Evolutionary conservation across 2,797 vertebrate species (phyloP).

Genomic region (Borostomias antarcticus): DNA sequence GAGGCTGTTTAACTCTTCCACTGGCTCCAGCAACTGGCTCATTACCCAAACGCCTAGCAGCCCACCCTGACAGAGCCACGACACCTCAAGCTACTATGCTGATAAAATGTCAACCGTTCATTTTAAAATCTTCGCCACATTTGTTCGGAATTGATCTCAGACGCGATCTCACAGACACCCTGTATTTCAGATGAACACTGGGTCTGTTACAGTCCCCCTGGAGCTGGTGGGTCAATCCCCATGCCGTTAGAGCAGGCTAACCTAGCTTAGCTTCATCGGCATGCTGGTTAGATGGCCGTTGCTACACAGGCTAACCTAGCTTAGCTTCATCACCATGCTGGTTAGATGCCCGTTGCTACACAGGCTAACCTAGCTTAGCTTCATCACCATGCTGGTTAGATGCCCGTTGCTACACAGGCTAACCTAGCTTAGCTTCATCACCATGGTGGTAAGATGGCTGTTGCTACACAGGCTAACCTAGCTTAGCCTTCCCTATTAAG

Average conservation of each 20-base stretch:
- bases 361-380: not conserved
- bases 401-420: not conserved
- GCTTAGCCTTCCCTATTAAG: conserved; percentile 22
- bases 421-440: not conserved
- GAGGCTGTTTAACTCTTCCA: not conserved
- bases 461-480: not conserved
- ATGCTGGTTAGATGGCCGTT: conserved; percentile 1
- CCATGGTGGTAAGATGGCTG: not conserved
- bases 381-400: conserved; percentile 5
- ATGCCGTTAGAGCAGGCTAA: conserved; percentile 53
- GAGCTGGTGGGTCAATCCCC: conserved; percentile 26
- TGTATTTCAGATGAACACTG: not conserved
- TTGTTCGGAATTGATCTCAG: no score
- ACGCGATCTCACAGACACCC: not conserved
- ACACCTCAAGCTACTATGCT: not conserved
- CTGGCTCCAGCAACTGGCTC: not conserved
- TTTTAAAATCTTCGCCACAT: no score
- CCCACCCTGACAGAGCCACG: not conserved
- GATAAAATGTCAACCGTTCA: not conserved
- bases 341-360: no score
- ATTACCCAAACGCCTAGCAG: not conserved
- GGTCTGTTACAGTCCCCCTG: not conserved
- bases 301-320: conserved; percentile 3
- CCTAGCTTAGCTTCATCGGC: not conserved
- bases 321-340: no score